Percentiles rank a stretch among this genome's conserved stretches.
phyloP scores from a whole-genome alignment of 2,113 vertebrate species.

The Laterallus jamaicensis region DNA sequence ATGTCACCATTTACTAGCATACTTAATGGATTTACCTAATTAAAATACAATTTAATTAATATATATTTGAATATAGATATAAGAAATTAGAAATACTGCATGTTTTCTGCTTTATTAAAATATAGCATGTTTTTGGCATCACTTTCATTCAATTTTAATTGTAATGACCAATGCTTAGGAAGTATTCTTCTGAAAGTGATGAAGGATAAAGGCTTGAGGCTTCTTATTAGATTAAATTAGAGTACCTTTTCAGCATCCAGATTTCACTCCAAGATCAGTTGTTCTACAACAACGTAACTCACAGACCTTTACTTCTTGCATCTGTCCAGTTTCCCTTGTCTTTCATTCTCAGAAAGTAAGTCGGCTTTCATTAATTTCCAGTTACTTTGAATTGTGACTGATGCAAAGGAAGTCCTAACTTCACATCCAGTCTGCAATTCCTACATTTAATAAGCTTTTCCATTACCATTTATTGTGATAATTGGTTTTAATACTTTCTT shows the following conservation, averaged over 20 bases:
- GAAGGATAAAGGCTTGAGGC: background rate
- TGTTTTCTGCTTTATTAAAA: background rate
- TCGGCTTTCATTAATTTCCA: background rate
- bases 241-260: background rate
- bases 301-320: background rate
- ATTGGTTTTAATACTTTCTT: background rate
- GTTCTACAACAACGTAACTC: background rate
- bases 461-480: background rate
- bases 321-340: background rate
- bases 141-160: background rate
- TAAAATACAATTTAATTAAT: background rate
- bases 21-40: background rate
- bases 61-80: background rate
- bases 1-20: constrained; percentile 15
- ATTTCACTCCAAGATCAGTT: background rate
- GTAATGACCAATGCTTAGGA: background rate
- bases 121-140: background rate
- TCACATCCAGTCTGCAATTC: background rate
- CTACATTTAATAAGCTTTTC: background rate
- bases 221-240: background rate
- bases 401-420: background rate
- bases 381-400: background rate
- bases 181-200: background rate
- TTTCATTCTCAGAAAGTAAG: background rate
- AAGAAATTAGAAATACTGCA: background rate